phyloP scores from a whole-genome alignment of 2,888 invertebrate species.

The Trichopoda pennipes region DNA sequence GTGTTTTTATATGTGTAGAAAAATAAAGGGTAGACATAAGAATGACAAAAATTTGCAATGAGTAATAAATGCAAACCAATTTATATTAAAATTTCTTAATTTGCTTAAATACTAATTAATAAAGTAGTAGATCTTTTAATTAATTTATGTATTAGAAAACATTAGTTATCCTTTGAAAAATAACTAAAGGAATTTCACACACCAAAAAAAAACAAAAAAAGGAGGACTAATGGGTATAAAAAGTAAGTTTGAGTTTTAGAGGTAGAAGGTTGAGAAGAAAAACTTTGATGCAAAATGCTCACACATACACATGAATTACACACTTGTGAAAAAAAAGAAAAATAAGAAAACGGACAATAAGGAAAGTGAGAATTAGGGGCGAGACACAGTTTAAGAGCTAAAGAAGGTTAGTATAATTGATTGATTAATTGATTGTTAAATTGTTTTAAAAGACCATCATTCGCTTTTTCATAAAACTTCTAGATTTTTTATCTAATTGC shows the following conservation, averaged over 20 bases:
- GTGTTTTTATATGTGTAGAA: slow-evolving; percentile 13
- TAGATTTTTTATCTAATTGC: slow-evolving; percentile 10
- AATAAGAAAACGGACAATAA: slow-evolving; percentile 39
- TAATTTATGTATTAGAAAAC: slow-evolving; percentile 36
- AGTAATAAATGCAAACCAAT: slow-evolving; percentile 49
- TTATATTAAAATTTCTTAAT: slow-evolving; percentile 18
- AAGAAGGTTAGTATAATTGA: slow-evolving; percentile 34
- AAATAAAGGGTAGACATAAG: slow-evolving; percentile 43
- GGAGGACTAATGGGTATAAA: slow-evolving; percentile 29
- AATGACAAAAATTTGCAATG: slow-evolving; percentile 53
- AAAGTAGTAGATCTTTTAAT: slow-evolving; percentile 35
- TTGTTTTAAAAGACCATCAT: slow-evolving; percentile 25
- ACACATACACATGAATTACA: slow-evolving; percentile 71
- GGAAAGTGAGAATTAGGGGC: slow-evolving; percentile 37
- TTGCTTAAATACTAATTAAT: slow-evolving; percentile 40
- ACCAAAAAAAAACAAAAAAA: slow-evolving; percentile 37
- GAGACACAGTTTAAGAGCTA: slow-evolving; percentile 40
- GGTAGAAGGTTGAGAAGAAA: slow-evolving; percentile 7
- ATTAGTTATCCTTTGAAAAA: slow-evolving; percentile 57
- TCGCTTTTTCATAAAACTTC: slow-evolving; percentile 15
- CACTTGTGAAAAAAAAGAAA: slow-evolving; percentile 70
- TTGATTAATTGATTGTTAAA: slow-evolving; percentile 29
- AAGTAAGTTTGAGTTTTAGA: slow-evolving; percentile 19
- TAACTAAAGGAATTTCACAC: slow-evolving; percentile 63
- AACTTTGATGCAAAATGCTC: slow-evolving; percentile 68